Evolutionary conservation across 2,888 invertebrate genomes (phyloP).

Genomic region (Dasysyrphus albostriatus): DNA sequence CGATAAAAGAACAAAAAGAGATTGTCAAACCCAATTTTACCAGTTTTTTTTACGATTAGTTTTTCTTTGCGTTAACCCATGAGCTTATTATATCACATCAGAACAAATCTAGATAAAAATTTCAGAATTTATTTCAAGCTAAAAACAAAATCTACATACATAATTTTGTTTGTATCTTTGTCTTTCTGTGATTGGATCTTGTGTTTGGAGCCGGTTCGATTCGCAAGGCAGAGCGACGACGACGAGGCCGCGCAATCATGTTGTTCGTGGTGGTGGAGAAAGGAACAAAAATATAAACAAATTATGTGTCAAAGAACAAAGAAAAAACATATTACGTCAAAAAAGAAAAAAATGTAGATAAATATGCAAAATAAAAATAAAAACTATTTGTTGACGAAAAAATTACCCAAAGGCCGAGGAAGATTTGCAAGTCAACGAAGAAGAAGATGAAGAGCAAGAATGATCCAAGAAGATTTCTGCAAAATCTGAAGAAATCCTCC

Average conservation of each 20-base stretch:
- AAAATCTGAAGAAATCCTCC: constrained; percentile 30
- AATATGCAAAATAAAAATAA: constrained; percentile 13
- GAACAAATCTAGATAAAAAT: constrained; percentile 13
- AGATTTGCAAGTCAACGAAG: constrained; percentile 4
- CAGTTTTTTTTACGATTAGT: neutral
- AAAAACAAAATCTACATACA: constrained; percentile 2
- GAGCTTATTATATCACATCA: neutral
- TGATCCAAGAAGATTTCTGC: constrained; percentile 23
- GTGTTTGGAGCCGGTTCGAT: constrained; percentile 16
- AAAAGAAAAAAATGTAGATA: constrained; percentile 3
- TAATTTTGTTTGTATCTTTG: neutral
- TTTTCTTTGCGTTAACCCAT: neutral
- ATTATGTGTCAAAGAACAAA: constrained; percentile 51
- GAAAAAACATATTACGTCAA: constrained; percentile 32
- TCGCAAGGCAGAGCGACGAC: neutral
- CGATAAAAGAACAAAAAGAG: constrained; percentile 10
- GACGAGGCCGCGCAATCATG: neutral
- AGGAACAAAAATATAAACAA: constrained; percentile 54
- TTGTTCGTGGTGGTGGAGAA: neutral
- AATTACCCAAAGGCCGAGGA: constrained; percentile 31
- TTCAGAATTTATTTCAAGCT: constrained; percentile 7
- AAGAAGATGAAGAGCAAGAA: constrained; percentile 12
- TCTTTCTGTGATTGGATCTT: neutral
- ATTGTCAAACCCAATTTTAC: constrained; percentile 1
- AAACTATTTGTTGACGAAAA: constrained; percentile 55